These are phyloP conservation scores for Rhegmatorhina hoffmannsi DNA, from an alignment of 2,113 vertebrate species.

Conservation along the genomic window DNA sequence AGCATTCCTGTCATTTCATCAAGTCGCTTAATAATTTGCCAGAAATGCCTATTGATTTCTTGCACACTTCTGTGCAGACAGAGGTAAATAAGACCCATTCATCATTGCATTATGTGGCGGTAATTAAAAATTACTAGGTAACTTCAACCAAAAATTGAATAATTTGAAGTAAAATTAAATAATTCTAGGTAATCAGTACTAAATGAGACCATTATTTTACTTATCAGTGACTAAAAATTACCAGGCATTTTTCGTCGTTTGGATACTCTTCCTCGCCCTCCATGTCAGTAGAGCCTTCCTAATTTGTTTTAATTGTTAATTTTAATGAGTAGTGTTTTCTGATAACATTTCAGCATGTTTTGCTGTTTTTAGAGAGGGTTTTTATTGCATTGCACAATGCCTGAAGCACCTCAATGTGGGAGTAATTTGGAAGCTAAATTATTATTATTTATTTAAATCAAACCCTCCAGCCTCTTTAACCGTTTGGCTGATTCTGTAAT, in stretches of 20 bases:
- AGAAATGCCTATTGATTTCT: constrained; percentile 67
- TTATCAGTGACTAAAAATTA: constrained; percentile 72
- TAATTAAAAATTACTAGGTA: constrained; percentile 75
- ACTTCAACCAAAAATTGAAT: constrained; percentile 67
- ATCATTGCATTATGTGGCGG: constrained; percentile 44
- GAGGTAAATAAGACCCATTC: constrained; percentile 69
- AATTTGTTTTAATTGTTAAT: constrained; percentile 76
- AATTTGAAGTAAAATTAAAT: constrained; percentile 62
- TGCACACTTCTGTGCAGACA: constrained; percentile 36
- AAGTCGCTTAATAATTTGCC: constrained; percentile 25
- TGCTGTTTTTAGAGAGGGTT: constrained; percentile 43
- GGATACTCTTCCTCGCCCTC: constrained; percentile 43
- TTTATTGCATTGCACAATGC: constrained; percentile 58
- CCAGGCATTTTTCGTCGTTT: constrained; percentile 39
- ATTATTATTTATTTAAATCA: constrained; percentile 76
- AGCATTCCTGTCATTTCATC: constrained; percentile 29
- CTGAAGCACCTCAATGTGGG: constrained; percentile 68
- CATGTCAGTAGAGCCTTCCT: constrained; percentile 34
- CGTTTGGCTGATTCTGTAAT: constrained; percentile 49
- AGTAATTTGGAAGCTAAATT: constrained; percentile 71
- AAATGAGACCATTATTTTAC: constrained; percentile 67
- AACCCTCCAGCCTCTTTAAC: constrained; percentile 62
- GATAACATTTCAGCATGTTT: constrained; percentile 59
- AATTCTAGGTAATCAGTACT: constrained; percentile 57
- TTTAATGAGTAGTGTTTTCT: constrained; percentile 69